Percentiles rank a stretch among this genome's conserved stretches.
These are phyloP conservation scores for Proterorhinus semilunaris DNA, from an alignment of 2,113 vertebrate species.

Conservation along the genomic window DNA sequence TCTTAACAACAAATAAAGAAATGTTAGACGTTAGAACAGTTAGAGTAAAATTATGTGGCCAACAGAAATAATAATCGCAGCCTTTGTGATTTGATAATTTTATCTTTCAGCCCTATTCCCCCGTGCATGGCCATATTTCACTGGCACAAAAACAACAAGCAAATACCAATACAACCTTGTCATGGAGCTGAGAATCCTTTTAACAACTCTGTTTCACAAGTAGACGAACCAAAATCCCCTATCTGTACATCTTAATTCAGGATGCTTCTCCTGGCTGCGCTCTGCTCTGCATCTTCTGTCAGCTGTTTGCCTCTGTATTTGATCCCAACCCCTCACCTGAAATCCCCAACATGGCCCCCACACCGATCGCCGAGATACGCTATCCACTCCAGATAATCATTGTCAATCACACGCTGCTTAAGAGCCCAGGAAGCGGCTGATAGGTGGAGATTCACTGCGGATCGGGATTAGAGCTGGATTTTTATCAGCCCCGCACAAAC, in stretches of 20 bases:
- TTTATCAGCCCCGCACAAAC: constrained; percentile 51
- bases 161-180: not conserved
- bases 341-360: constrained; percentile 47
- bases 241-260: constrained; percentile 55
- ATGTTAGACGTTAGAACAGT: too few species aligned
- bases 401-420: constrained; percentile 58
- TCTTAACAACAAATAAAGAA: too few species aligned
- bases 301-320: constrained; percentile 51
- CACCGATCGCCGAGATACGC: constrained; percentile 54
- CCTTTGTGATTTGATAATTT: too few species aligned
- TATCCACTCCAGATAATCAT: constrained; percentile 61
- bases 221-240: constrained; percentile 15
- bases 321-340: constrained; percentile 57
- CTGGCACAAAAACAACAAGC: not conserved
- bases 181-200: constrained; percentile 5
- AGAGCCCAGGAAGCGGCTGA: constrained; percentile 57
- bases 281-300: constrained; percentile 31
- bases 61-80: too few species aligned
- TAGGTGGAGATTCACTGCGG: constrained; percentile 55
- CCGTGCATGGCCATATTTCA: not conserved
- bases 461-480: constrained; percentile 64
- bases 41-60: too few species aligned
- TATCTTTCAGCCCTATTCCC: not conserved
- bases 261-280: constrained; percentile 19
- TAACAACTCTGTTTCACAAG: constrained; percentile 36